A percentile compares a stretch with the other conserved stretches of the same genome.
These are phyloP conservation scores for Gryon sp. DNA, from an alignment of 1,140 invertebrate genomes.

Conservation along the genomic window DNA sequence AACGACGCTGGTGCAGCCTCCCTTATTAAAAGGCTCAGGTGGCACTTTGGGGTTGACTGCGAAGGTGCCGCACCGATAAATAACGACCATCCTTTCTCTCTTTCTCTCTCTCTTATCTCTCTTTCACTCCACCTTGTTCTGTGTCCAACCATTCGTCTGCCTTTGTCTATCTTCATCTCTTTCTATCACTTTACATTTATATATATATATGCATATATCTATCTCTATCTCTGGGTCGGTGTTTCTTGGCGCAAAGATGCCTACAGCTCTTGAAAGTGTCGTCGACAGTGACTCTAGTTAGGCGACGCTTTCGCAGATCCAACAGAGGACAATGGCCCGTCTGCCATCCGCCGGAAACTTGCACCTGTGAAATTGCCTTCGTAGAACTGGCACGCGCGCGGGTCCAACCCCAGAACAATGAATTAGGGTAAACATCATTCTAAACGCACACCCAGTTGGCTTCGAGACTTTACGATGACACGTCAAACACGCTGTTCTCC, in stretches of 20 bases:
- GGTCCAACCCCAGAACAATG: slow-evolving; percentile 17
- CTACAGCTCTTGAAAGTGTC: slow-evolving; percentile 56
- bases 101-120: not conserved
- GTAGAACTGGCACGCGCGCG: slow-evolving; percentile 45
- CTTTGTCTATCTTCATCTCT: too few relatives aligned
- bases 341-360: slow-evolving; percentile 49
- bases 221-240: not conserved
- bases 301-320: slow-evolving; percentile 43
- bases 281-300: slow-evolving; percentile 47
- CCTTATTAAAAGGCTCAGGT: slow-evolving; percentile 67
- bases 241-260: slow-evolving; percentile 8
- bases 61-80: slow-evolving; percentile 62
- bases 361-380: slow-evolving; percentile 56
- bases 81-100: slow-evolving; percentile 26
- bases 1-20: slow-evolving; percentile 45
- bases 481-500: not conserved
- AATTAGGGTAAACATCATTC: slow-evolving; percentile 35
- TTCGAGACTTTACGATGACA: slow-evolving; percentile 11
- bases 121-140: not conserved
- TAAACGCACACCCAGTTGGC: slow-evolving; percentile 19
- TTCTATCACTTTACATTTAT: too few relatives aligned
- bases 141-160: too few relatives aligned
- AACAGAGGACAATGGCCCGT: slow-evolving; percentile 56
- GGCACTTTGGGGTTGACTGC: slow-evolving; percentile 62
- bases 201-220: too few relatives aligned